Conservation (phyloP, 35 echinoderm and acorn worm genomes). For the Holothuria glaberrima region DNA sequence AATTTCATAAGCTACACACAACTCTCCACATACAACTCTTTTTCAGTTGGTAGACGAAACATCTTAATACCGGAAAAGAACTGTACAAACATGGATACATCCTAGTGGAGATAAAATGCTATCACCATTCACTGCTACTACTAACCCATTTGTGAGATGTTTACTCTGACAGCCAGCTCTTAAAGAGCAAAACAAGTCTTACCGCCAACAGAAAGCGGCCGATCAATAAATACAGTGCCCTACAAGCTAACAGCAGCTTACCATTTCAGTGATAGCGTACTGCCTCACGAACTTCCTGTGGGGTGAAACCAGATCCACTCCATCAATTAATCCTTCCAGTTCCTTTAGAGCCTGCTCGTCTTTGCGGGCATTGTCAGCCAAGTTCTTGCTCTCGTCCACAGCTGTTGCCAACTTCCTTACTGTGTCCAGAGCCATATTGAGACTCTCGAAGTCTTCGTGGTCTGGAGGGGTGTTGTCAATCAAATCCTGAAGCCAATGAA, state of each 20-base stretch:
- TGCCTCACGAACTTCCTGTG: conserved; percentile 88
- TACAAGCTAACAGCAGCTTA: conserved; percentile 41
- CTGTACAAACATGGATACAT: too few species aligned
- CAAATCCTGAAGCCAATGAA: conserved; percentile 77
- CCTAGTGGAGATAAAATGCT: too few species aligned
- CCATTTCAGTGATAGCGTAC: conserved; percentile 93
- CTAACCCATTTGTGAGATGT: background rate
- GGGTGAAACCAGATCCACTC: conserved; percentile 84
- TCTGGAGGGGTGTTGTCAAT: conserved; percentile 97
- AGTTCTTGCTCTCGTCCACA: conserved; percentile 95
- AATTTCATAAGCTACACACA: too few species aligned
- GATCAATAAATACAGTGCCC: conserved; percentile 48
- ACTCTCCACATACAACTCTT: too few species aligned
- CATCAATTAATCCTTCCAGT: conserved; percentile 90
- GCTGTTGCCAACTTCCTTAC: conserved; percentile 85
- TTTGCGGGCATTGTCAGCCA: conserved; percentile 74
- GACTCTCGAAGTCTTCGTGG: conserved; percentile 83
- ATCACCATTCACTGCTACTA: too few species aligned
- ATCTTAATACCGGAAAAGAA: too few species aligned
- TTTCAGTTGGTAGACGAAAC: too few species aligned
- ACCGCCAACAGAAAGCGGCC: conserved; percentile 19
- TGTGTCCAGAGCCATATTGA: conserved; percentile 83
- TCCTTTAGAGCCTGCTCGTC: conserved; percentile 79
- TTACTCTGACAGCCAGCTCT: conserved; percentile 18
- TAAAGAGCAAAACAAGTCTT: conserved; percentile 32